Evolutionary conservation across 2,797 vertebrate genomes (phyloP).

Genomic region (Acridotheres tristis): DNA sequence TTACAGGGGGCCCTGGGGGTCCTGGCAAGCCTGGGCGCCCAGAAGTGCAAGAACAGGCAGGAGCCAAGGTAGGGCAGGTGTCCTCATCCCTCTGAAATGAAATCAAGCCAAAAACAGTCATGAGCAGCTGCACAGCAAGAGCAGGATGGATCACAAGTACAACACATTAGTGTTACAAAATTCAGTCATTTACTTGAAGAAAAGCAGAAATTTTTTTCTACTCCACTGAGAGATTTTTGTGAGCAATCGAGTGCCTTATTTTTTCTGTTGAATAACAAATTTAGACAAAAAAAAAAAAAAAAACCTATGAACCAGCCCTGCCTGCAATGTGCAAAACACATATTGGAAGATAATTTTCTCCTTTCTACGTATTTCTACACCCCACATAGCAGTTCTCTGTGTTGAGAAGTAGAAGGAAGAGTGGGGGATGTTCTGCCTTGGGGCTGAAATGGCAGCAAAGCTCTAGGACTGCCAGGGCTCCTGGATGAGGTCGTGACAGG

Average conservation of each 20-base stretch:
- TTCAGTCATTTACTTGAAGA: background rate
- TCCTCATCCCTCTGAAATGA: slow-evolving; percentile 85
- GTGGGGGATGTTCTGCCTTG: background rate
- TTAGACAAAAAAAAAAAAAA: background rate
- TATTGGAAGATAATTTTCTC: background rate
- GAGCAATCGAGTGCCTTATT: background rate
- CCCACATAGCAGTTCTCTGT: background rate
- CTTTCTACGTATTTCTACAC: background rate
- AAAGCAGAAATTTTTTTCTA: background rate
- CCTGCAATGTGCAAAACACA: background rate
- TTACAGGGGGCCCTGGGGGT: slow-evolving; percentile 83
- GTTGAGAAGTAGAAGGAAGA: background rate
- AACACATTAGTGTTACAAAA: background rate
- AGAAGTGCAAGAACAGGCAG: slow-evolving; percentile 84
- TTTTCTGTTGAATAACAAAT: background rate
- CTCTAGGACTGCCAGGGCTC: background rate
- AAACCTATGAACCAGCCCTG: background rate
- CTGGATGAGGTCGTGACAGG: background rate
- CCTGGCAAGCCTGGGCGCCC: slow-evolving; percentile 82
- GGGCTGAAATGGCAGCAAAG: background rate
- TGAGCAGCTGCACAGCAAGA: background rate
- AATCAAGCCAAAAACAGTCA: background rate
- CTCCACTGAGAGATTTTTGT: background rate
- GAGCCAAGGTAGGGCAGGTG: slow-evolving; percentile 81
- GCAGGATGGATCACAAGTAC: background rate